Percentiles rank a stretch among this genome's conserved stretches.
These are phyloP conservation scores for Sciurus carolinensis DNA, from an alignment of 2,797 vertebrate species.

Conservation along the genomic window DNA sequence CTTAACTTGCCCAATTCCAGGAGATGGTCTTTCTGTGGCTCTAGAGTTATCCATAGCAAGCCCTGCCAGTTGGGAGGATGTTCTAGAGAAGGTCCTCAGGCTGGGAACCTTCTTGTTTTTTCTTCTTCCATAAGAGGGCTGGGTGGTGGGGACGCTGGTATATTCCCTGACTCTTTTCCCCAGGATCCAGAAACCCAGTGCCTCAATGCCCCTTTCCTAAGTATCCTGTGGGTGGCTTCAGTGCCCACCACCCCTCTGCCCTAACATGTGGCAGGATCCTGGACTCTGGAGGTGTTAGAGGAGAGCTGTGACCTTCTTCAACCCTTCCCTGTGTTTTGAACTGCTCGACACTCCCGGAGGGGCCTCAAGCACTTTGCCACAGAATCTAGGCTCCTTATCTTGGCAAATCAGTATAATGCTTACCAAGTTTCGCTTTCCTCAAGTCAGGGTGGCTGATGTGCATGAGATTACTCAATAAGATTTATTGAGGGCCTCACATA, in stretches of 20 bases:
- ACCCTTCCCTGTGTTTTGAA: neutral
- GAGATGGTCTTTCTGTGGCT: neutral
- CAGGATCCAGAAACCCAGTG: neutral
- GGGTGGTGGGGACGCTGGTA: too few species aligned
- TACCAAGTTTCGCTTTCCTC: neutral
- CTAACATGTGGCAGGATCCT: neutral
- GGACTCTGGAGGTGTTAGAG: neutral
- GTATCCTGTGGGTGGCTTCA: neutral
- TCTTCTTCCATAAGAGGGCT: neutral
- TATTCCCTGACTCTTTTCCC: neutral
- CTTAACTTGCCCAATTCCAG: neutral
- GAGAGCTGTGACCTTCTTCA: neutral
- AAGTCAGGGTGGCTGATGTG: neutral
- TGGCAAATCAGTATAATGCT: neutral
- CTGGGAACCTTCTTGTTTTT: neutral
- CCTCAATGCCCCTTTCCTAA: neutral
- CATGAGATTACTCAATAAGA: neutral
- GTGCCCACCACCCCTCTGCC: neutral
- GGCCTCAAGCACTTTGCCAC: neutral
- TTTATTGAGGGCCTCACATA: neutral
- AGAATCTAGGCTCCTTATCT: neutral
- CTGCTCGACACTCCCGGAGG: neutral
- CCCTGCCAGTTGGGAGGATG: neutral
- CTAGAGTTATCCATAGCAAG: neutral
- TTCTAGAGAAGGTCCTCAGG: neutral